Evolutionary conservation across 2,797 vertebrate species (phyloP).

Genomic region (Syncerus caffer): DNA sequence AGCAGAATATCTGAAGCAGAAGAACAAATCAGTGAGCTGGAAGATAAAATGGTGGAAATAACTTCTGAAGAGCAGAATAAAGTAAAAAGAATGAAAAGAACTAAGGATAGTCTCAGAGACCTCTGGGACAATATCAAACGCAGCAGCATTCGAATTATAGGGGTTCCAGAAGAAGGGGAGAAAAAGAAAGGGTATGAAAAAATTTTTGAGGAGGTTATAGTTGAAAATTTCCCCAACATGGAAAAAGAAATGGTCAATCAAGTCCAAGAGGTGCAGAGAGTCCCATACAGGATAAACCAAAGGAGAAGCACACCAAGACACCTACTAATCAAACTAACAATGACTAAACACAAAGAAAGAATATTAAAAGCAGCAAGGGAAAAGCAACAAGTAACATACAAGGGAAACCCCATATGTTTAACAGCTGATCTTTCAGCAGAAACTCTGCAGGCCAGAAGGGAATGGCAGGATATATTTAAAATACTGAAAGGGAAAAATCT

Average conservation of each 20-base stretch:
- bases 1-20: background rate
- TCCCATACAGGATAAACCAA: background rate
- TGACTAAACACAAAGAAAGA: background rate
- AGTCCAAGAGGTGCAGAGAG: background rate
- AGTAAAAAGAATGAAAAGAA: background rate
- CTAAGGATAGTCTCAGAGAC: background rate
- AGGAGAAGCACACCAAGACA: background rate
- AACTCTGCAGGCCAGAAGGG: background rate
- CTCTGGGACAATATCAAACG: background rate
- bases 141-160: background rate
- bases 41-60: background rate
- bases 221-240: background rate
- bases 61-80: background rate
- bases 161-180: background rate
- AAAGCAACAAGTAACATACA: background rate
- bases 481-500: background rate
- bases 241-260: background rate
- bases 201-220: background rate
- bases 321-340: background rate
- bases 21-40: background rate
- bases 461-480: background rate
- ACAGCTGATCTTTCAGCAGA: background rate
- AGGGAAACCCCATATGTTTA: background rate
- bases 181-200: background rate
- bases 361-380: background rate